Evolutionary conservation across 2,797 vertebrate species (phyloP).

Genomic region (Champsocephalus esox): DNA sequence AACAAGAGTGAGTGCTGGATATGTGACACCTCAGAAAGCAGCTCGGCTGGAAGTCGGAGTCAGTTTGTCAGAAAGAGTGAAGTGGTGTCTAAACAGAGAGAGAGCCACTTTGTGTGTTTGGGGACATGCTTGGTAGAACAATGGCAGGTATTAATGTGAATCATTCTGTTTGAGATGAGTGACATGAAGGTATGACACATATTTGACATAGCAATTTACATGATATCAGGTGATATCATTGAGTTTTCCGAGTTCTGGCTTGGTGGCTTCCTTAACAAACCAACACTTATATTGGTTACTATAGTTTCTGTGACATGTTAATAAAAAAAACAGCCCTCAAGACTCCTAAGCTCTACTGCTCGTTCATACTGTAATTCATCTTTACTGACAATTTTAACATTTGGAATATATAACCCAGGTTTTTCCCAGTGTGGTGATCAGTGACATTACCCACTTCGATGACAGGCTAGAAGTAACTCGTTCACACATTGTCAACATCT

Average conservation of each 20-base stretch:
- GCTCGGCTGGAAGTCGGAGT: conserved; percentile 37
- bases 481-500: not conserved
- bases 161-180: conserved; percentile 1
- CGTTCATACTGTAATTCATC: not conserved
- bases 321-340: not conserved
- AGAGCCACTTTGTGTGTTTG: conserved; percentile 35
- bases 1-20: conserved; percentile 72
- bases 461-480: not conserved
- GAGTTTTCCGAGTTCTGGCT: conserved; percentile 5
- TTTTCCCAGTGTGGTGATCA: not conserved
- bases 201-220: conserved; percentile 13
- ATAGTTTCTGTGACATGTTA: not conserved
- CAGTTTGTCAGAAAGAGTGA: conserved; percentile 45
- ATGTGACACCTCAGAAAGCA: conserved; percentile 76
- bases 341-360: not conserved
- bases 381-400: not conserved
- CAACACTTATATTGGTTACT: not conserved
- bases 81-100: conserved; percentile 32
- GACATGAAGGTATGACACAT: conserved; percentile 9
- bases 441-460: not conserved
- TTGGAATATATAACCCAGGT: not conserved
- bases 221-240: conserved; percentile 11
- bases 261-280: not conserved
- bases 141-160: conserved; percentile 18
- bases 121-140: conserved; percentile 23